Conservation (phyloP, 1,140 invertebrate species). For the Habropoda laboriosa region DNA sequence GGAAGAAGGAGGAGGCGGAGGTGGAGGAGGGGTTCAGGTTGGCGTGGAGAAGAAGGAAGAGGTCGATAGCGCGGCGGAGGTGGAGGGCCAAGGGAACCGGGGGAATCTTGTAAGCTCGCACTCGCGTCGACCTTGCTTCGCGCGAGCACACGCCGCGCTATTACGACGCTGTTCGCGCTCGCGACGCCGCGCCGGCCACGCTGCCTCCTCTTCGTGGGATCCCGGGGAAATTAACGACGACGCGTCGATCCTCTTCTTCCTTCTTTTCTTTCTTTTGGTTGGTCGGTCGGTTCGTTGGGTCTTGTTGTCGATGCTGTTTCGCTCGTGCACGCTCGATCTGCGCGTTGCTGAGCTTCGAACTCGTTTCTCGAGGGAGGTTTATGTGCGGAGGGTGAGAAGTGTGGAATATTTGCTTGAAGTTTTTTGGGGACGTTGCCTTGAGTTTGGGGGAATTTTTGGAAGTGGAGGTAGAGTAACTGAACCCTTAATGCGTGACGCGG, state of each 20-base stretch:
- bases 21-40: constrained; percentile 7
- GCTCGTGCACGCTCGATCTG: neutral
- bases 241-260: constrained; percentile 7
- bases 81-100: constrained; percentile 9
- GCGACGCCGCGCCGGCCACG: constrained; percentile 24
- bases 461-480: too few relatives aligned
- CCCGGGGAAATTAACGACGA: constrained; percentile 41
- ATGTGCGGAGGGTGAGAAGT: too few relatives aligned
- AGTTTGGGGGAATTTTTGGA: too few relatives aligned
- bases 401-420: too few relatives aligned
- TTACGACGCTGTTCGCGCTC: constrained; percentile 60
- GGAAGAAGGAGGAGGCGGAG: constrained; percentile 4
- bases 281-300: too few relatives aligned
- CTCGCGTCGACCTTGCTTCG: constrained; percentile 64
- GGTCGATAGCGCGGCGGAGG: constrained; percentile 11
- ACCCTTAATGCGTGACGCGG: too few relatives aligned
- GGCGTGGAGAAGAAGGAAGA: constrained; percentile 51
- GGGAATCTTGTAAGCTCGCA: constrained; percentile 68
- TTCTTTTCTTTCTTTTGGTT: neutral
- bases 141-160: constrained; percentile 60
- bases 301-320: too few relatives aligned
- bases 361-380: neutral
- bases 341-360: neutral
- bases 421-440: too few relatives aligned
- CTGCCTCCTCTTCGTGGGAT: constrained; percentile 29